Percentiles rank a stretch among this genome's conserved stretches.
These are phyloP conservation scores for Homarus americanus DNA, from an alignment of 1,140 invertebrate genomes.

Conservation along the genomic window DNA sequence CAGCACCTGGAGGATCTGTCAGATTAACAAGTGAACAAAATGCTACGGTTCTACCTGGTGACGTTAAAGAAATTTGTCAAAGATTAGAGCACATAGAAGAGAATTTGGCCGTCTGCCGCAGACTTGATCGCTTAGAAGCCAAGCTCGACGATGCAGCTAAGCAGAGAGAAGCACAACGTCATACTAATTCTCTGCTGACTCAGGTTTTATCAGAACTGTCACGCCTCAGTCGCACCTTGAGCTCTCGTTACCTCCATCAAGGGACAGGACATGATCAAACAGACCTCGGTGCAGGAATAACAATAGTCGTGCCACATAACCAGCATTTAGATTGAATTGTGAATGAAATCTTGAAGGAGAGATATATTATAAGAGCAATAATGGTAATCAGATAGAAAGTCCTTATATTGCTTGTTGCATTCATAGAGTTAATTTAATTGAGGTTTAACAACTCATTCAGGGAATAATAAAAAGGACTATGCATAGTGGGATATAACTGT, in stretches of 20 bases:
- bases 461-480: no score
- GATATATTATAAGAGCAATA: no score
- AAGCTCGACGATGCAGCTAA: slow-evolving; percentile 25
- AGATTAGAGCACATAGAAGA: slow-evolving; percentile 44
- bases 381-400: no score
- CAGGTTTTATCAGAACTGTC: slow-evolving; percentile 43
- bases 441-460: no score
- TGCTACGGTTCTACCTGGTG: neutral
- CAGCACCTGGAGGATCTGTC: neutral
- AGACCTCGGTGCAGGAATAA: slow-evolving; percentile 44
- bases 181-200: slow-evolving; percentile 27
- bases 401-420: no score
- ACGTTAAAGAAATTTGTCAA: slow-evolving; percentile 31
- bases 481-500: no score
- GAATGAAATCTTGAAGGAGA: no score
- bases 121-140: slow-evolving; percentile 41
- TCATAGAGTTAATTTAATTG: no score
- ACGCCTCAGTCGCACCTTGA: slow-evolving; percentile 27
- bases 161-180: slow-evolving; percentile 25
- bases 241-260: neutral
- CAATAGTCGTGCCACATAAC: slow-evolving; percentile 50
- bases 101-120: slow-evolving; percentile 26
- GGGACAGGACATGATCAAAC: slow-evolving; percentile 13
- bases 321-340: neutral
- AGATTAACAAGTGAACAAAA: neutral